phyloP scores from a whole-genome alignment of 2,888 invertebrate species.

The Scaptomyza parva region DNA sequence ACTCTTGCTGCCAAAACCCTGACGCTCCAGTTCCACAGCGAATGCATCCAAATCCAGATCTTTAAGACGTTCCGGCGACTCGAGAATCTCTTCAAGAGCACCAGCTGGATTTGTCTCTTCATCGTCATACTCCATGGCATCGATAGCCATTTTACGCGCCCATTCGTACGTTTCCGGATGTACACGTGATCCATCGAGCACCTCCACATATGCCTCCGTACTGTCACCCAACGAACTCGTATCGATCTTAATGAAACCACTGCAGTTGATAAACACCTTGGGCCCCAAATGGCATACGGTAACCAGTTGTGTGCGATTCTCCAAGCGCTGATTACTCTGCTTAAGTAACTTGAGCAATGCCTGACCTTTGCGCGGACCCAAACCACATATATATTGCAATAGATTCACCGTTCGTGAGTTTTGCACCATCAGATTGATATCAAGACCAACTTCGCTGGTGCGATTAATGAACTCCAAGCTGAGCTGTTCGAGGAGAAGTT shows the following conservation, averaged over 20 bases:
- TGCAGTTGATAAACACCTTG: constrained; percentile 99
- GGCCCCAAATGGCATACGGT: constrained; percentile 99
- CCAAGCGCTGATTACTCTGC: constrained; percentile 95
- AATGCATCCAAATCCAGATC: constrained; percentile 99
- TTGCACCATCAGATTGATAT: constrained; percentile 96
- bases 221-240: constrained; percentile 97
- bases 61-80: constrained; percentile 96
- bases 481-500: constrained; percentile 93
- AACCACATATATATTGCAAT: constrained; percentile 98
- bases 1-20: constrained; percentile 94
- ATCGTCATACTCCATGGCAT: constrained; percentile 99
- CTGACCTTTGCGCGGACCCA: constrained; percentile 97
- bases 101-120: constrained; percentile 98
- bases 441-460: constrained; percentile 99
- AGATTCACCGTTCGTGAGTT: constrained; percentile 94
- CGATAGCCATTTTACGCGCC: constrained; percentile 99
- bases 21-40: constrained; percentile 97
- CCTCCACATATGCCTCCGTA: constrained; percentile 97
- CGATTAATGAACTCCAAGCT: constrained; percentile 96
- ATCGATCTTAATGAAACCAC: constrained; percentile 99
- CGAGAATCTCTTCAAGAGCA: constrained; percentile 98
- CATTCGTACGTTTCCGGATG: constrained; percentile 99
- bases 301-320: constrained; percentile 97
- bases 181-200: constrained; percentile 98
- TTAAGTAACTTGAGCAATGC: constrained; percentile 94